Evolutionary conservation across 2,888 invertebrate genomes (phyloP).

Genomic region (Cryptocephalus moraei): DNA sequence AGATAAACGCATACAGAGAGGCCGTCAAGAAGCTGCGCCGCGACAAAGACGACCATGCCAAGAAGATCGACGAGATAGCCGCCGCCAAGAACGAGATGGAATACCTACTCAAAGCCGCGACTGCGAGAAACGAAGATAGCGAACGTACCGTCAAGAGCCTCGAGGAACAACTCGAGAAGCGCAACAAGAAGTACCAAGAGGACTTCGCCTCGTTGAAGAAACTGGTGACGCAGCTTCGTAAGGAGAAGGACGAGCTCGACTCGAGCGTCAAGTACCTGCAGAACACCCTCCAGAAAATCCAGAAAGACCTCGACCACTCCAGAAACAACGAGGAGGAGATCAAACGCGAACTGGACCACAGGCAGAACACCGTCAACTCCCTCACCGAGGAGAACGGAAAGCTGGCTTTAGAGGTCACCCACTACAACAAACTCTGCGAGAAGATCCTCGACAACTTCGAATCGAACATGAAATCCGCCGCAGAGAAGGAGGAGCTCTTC

Average conservation of each 20-base stretch:
- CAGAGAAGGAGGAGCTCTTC: conserved; percentile 17
- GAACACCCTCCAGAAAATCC: conserved; percentile 26
- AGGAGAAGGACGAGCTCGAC: conserved; percentile 22
- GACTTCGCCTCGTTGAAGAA: conserved; percentile 16
- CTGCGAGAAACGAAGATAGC: conserved; percentile 9
- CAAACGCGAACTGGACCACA: conserved; percentile 1
- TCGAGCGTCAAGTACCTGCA: conserved; percentile 26
- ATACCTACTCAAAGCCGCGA: conserved; percentile 8
- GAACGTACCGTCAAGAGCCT: conserved; percentile 9
- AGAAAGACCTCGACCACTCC: conserved; percentile 24
- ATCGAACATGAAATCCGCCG: conserved; percentile 13
- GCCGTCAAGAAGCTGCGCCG: conserved; percentile 17
- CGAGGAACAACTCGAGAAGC: conserved; percentile 12
- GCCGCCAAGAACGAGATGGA: conserved; percentile 4
- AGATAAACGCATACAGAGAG: conserved; percentile 17
- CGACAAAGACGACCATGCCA: conserved; percentile 6
- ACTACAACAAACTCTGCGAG: conserved; percentile 18
- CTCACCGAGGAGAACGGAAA: conserved; percentile 16
- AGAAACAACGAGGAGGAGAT: conserved; percentile 19
- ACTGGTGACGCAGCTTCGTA: conserved; percentile 18
- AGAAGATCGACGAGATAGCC: conserved; percentile 4
- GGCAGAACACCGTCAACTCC: too few relatives aligned
- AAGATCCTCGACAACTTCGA: conserved; percentile 19
- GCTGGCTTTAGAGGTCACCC: conserved; percentile 15
- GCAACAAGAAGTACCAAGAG: conserved; percentile 14